Evolutionary conservation across 2,888 invertebrate genomes (phyloP).

Genomic region (Pristionchus japonicus): DNA sequence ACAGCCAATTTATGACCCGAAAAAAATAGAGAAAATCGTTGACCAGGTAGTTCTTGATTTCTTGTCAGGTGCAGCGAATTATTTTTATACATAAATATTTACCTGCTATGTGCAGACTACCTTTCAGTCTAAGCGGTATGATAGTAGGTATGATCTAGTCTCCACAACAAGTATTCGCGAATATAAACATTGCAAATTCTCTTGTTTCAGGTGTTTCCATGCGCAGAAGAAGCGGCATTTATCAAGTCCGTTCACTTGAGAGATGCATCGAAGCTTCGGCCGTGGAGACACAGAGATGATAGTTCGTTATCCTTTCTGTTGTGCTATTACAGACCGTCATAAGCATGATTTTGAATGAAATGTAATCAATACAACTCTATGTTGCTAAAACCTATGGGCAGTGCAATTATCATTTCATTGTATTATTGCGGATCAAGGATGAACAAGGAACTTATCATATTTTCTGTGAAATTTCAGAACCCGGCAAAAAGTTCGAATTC

Average conservation of each 20-base stretch:
- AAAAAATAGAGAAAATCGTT: neutral
- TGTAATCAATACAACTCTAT: neutral
- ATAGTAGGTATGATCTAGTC: neutral
- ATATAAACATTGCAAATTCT: neutral
- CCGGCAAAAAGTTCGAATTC: neutral
- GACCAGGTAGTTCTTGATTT: too few species aligned
- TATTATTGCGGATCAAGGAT: too few species aligned
- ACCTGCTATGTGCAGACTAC: too few species aligned
- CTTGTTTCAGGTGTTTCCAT: neutral
- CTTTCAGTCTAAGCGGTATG: neutral
- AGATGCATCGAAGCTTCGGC: neutral
- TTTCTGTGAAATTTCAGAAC: too few species aligned
- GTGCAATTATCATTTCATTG: too few species aligned
- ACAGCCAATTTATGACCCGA: neutral
- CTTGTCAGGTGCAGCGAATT: too few species aligned
- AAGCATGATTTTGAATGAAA: neutral
- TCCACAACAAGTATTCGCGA: neutral
- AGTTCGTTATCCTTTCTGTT: neutral
- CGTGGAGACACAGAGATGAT: neutral
- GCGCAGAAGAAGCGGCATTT: neutral
- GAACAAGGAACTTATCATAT: too few species aligned
- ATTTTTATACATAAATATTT: neutral
- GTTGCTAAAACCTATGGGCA: too few species aligned
- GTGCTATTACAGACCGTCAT: too few species aligned
- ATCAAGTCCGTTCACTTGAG: constrained; percentile 10